phyloP scores from a whole-genome alignment of 1,140 invertebrate genomes.

The Prorops nasuta region DNA sequence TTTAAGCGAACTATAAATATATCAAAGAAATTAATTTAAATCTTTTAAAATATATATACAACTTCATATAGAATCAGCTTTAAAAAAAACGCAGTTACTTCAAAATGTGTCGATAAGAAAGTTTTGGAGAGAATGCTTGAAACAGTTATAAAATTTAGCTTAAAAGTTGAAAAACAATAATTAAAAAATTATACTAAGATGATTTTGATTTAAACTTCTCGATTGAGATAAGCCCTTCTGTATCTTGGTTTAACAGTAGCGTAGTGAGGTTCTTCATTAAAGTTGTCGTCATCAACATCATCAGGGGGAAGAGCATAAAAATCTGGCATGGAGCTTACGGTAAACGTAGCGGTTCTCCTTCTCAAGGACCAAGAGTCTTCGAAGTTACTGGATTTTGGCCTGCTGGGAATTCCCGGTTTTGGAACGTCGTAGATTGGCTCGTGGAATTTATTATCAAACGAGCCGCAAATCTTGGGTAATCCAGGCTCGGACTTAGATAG shows the following conservation, averaged over 20 bases:
- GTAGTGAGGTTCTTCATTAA: slow-evolving; percentile 15
- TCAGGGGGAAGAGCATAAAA: slow-evolving; percentile 5
- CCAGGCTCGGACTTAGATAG: slow-evolving; percentile 20
- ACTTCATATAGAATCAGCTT: too few species aligned
- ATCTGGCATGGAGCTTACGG: background rate
- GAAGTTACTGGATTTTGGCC: slow-evolving; percentile 20
- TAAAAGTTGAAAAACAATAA: too few species aligned
- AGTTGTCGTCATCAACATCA: too few species aligned
- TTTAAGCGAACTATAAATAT: too few species aligned
- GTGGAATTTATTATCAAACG: background rate
- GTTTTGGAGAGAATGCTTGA: too few species aligned
- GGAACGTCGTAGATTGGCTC: slow-evolving; percentile 23
- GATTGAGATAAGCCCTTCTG: background rate
- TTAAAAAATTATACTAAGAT: too few species aligned
- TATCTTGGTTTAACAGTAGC: slow-evolving; percentile 21
- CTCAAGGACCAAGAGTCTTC: slow-evolving; percentile 20
- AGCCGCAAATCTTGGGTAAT: background rate
- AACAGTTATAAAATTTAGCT: too few species aligned
- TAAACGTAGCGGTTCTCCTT: slow-evolving; percentile 5
- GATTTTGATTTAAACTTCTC: too few species aligned
- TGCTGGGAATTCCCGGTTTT: background rate
- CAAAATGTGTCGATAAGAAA: too few species aligned
- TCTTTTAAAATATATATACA: too few species aligned
- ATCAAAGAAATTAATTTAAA: too few species aligned
- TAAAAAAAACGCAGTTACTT: too few species aligned